A percentile compares a stretch with the other conserved stretches of the same genome.
phyloP scores from a whole-genome alignment of 2,113 vertebrate genomes.

The Beaufortia kweichowensis region DNA sequence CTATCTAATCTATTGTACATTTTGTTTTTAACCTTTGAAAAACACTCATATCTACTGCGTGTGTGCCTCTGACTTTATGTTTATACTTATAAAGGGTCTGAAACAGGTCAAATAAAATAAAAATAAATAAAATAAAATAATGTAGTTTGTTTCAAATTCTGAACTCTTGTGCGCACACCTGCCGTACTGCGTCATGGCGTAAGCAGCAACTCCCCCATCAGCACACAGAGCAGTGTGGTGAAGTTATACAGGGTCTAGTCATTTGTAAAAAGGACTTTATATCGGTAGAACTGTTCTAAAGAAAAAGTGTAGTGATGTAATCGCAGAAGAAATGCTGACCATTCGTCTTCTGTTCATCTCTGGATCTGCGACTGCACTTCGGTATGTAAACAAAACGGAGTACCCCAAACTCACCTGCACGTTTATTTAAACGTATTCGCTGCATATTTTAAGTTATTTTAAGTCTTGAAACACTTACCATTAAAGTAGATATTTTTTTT shows the following conservation, averaged over 20 bases:
- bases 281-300: background rate
- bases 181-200: conserved; percentile 37
- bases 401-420: background rate
- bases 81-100: too few species aligned
- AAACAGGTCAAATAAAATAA: too few species aligned
- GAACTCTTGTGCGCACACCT: conserved; percentile 1
- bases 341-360: background rate
- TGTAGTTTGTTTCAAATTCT: too few species aligned
- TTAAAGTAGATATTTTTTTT: too few species aligned
- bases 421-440: background rate
- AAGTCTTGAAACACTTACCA: too few species aligned
- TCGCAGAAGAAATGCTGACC: background rate
- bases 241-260: background rate
- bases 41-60: too few species aligned
- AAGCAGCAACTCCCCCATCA: background rate
- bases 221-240: background rate
- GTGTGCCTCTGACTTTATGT: too few species aligned
- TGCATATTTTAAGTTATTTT: background rate
- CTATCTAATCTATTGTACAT: too few species aligned
- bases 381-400: conserved; percentile 32
- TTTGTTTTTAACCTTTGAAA: too few species aligned
- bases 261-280: background rate
- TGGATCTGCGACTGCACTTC: background rate
- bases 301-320: background rate
- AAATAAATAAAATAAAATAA: too few species aligned